Evolutionary conservation across 2,797 vertebrate genomes (phyloP).

Genomic region (Muscicapa striata): DNA sequence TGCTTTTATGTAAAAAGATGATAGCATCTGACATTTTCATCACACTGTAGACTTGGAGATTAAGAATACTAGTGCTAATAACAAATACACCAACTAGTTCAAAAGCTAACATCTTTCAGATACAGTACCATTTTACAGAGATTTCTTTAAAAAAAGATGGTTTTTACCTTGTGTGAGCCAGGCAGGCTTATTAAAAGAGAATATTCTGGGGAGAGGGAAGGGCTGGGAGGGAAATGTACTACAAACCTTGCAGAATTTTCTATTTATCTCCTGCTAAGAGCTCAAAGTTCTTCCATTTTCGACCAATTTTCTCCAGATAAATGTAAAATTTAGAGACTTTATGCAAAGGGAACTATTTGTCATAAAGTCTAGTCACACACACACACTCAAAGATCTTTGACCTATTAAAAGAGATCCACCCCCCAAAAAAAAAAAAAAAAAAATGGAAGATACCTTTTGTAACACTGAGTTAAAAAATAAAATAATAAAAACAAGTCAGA

Average conservation of each 20-base stretch:
- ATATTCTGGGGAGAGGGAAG: not conserved
- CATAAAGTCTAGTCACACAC: conserved; percentile 63
- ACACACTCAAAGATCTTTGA: conserved; percentile 52
- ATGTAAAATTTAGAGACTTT: conserved; percentile 63
- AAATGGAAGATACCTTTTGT: conserved; percentile 49
- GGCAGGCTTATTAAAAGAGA: conserved; percentile 54
- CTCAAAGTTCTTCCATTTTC: conserved; percentile 17
- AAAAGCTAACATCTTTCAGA: conserved; percentile 64
- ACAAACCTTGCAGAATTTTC: conserved; percentile 23
- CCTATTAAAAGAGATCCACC: conserved; percentile 53
- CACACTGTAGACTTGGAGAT: conserved; percentile 61
- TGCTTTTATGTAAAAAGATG: conserved; percentile 58
- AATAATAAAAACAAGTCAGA: not conserved
- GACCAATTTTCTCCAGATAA: not conserved
- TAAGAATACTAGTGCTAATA: conserved; percentile 71
- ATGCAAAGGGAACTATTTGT: conserved; percentile 48
- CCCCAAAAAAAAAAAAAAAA: not conserved
- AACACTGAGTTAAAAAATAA: conserved; percentile 64
- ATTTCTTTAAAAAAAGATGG: not conserved
- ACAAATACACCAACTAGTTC: conserved; percentile 60
- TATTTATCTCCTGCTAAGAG: conserved; percentile 32
- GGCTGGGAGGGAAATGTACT: not conserved
- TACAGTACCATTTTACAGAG: conserved; percentile 62
- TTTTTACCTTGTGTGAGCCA: conserved; percentile 34
- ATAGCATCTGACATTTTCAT: conserved; percentile 38